phyloP scores from a whole-genome alignment of 23 tunicate species.

The Clavelina lepadiformis region DNA sequence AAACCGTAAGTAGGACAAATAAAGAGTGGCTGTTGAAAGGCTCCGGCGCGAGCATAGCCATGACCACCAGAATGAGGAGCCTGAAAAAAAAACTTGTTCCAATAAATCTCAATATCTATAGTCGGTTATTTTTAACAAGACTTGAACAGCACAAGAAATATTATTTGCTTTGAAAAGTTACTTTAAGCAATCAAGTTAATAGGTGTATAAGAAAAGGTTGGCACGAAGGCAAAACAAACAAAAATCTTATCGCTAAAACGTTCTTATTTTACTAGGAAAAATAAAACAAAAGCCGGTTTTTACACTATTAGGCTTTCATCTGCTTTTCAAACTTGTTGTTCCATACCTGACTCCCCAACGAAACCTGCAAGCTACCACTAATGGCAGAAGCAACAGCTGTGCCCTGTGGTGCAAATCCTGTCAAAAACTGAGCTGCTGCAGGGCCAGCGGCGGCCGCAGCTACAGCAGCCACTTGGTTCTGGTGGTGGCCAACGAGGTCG shows the following conservation, averaged over 20 bases:
- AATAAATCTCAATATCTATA: too few species aligned
- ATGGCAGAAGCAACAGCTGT: conserved; percentile 31
- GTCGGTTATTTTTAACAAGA: too few species aligned
- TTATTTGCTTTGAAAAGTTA: too few species aligned
- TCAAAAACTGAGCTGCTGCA: conserved; percentile 34
- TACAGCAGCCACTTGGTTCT: conserved; percentile 23
- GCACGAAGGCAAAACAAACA: too few species aligned
- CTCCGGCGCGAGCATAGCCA: conserved; percentile 31
- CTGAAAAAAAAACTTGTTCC: conserved; percentile 19
- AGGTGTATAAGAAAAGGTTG: too few species aligned
- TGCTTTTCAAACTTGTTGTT: too few species aligned
- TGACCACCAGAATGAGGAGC: conserved; percentile 25
- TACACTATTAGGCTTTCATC: too few species aligned
- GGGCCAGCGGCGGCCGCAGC: conserved; percentile 41
- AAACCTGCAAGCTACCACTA: conserved; percentile 40
- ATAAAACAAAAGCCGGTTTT: too few species aligned
- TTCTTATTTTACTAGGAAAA: too few species aligned
- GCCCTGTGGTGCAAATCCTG: conserved; percentile 46
- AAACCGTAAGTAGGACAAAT: conserved; percentile 74
- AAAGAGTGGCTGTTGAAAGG: conserved; percentile 76
- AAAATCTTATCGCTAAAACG: too few species aligned
- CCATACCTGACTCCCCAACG: conserved; percentile 53
- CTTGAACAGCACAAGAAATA: too few species aligned
- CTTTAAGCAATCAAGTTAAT: too few species aligned
- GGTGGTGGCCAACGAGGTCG: conserved; percentile 38